Conservation (phyloP, 2,888 invertebrate genomes). For the Pandemis corylana region DNA sequence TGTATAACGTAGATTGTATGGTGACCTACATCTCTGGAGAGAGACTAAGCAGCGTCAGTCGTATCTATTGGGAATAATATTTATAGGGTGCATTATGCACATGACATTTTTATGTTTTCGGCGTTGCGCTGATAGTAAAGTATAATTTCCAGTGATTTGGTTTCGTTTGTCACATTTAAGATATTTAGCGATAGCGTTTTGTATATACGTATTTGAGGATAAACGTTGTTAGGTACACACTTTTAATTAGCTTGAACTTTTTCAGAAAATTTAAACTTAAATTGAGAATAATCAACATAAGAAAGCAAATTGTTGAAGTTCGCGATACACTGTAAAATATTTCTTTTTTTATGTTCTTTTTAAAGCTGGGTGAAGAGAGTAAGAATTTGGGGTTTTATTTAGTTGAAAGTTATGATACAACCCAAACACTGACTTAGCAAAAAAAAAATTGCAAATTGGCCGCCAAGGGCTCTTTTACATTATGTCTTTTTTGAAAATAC, state of each 20-base stretch:
- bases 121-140: slow-evolving; percentile 70
- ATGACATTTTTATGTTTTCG: slow-evolving; percentile 83
- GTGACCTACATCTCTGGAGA: slow-evolving; percentile 83
- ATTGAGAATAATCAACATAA: no score
- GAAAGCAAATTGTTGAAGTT: no score
- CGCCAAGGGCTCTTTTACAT: no score
- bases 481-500: no score
- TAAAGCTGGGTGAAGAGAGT: no score
- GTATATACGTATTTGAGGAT: neutral
- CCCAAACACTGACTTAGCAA: no score
- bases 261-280: neutral
- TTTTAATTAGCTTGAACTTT: neutral
- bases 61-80: slow-evolving; percentile 79
- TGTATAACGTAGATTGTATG: slow-evolving; percentile 62
- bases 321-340: no score
- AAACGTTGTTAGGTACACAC: neutral
- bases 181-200: neutral
- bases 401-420: no score
- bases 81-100: slow-evolving; percentile 83
- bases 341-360: no score
- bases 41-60: slow-evolving; percentile 74
- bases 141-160: slow-evolving; percentile 60
- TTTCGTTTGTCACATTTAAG: slow-evolving; percentile 54
- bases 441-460: no score
- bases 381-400: no score